These are phyloP conservation scores for Pilophorus perplexus DNA, from an alignment of 2,888 invertebrate species.

Conservation along the genomic window DNA sequence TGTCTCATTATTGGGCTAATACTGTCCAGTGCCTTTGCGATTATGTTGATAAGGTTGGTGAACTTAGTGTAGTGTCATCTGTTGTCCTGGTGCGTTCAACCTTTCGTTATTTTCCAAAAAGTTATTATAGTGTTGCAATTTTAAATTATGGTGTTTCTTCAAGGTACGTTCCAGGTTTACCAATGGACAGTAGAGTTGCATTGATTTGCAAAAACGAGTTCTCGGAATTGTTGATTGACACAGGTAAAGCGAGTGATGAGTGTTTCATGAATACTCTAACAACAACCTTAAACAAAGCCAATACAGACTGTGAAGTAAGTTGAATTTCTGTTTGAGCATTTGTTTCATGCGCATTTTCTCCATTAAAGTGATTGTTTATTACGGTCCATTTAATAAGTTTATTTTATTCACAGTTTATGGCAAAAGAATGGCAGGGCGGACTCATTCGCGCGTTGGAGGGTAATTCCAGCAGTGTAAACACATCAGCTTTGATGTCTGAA, in stretches of 20 bases:
- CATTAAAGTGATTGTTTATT: too few species aligned
- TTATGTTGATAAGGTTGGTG: too few species aligned
- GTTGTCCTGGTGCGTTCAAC: too few species aligned
- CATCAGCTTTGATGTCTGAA: too few species aligned
- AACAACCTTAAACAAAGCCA: constrained; percentile 52
- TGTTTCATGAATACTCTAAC: constrained; percentile 11
- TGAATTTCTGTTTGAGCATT: not conserved
- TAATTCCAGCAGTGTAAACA: too few species aligned
- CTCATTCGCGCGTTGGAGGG: not conserved
- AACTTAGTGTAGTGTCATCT: too few species aligned
- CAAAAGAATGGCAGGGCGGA: not conserved
- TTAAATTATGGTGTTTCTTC: too few species aligned
- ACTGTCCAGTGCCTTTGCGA: not conserved
- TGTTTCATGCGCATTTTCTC: not conserved
- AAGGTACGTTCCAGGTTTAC: not conserved
- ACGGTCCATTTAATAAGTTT: too few species aligned
- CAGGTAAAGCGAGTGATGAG: constrained; percentile 9
- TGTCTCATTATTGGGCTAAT: constrained; percentile 7
- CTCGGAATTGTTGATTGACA: not conserved
- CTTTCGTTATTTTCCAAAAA: too few species aligned
- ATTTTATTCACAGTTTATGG: not conserved
- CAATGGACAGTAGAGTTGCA: not conserved
- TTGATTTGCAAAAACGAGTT: not conserved
- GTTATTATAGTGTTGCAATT: not conserved
- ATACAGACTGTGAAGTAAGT: constrained; percentile 1